phyloP scores from a whole-genome alignment of 2,888 invertebrate genomes.

The Ypsolopha scabrella region DNA sequence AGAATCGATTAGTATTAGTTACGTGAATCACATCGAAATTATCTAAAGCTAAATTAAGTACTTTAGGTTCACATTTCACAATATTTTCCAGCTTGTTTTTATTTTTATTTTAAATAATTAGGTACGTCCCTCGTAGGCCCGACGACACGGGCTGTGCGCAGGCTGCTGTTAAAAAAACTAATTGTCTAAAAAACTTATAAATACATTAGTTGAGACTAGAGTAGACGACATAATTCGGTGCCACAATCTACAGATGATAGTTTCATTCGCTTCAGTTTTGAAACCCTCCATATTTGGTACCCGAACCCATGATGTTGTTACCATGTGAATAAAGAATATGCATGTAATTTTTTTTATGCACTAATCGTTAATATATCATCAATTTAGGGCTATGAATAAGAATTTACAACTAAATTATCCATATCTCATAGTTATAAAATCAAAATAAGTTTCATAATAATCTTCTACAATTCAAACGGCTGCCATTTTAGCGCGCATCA shows the following conservation, averaged over 20 bases:
- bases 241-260: slow-evolving; percentile 29
- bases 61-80: slow-evolving; percentile 18
- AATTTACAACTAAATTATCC: too few species aligned
- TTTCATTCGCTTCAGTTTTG: slow-evolving; percentile 4
- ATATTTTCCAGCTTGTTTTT: slow-evolving; percentile 12
- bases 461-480: too few species aligned
- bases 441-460: too few species aligned
- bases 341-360: too few species aligned
- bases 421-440: too few species aligned
- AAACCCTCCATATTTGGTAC: background rate
- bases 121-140: slow-evolving; percentile 20
- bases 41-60: slow-evolving; percentile 54
- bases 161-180: slow-evolving; percentile 31
- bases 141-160: slow-evolving; percentile 39
- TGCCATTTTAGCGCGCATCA: too few species aligned
- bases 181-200: slow-evolving; percentile 32
- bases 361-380: too few species aligned
- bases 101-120: background rate
- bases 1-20: slow-evolving; percentile 9
- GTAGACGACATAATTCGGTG: slow-evolving; percentile 22
- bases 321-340: too few species aligned
- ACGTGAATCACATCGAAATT: slow-evolving; percentile 28
- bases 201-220: slow-evolving; percentile 36
- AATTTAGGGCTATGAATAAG: too few species aligned
- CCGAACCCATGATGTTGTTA: background rate